Evolutionary conservation across 2,797 vertebrate species (phyloP).

Genomic region (Garrulus glandarius): DNA sequence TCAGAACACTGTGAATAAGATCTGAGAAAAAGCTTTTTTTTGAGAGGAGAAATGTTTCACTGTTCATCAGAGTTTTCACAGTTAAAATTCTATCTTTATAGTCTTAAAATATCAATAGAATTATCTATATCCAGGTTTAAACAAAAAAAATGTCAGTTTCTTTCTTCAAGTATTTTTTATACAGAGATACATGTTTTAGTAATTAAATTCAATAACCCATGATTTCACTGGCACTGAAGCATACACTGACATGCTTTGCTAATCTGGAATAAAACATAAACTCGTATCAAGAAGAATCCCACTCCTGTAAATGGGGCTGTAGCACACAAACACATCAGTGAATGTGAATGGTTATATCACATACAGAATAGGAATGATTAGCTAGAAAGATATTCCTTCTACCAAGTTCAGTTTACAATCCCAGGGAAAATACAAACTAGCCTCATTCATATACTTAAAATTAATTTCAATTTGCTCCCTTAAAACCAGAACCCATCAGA

Average conservation of each 20-base stretch:
- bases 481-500: background rate
- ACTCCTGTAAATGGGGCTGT: background rate
- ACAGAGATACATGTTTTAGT: background rate
- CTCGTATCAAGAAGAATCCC: background rate
- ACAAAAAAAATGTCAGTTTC: background rate
- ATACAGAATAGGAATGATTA: rapidly evolving
- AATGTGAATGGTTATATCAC: background rate
- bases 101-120: background rate
- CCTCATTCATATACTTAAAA: background rate
- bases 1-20: background rate
- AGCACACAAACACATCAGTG: background rate
- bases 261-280: background rate
- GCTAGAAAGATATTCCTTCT: background rate
- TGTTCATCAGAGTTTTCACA: background rate
- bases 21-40: background rate
- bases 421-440: background rate
- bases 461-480: background rate
- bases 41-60: background rate
- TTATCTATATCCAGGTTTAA: background rate
- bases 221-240: background rate
- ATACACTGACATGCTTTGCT: background rate
- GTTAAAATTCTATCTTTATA: background rate
- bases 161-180: background rate
- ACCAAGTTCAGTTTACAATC: background rate
- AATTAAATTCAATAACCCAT: background rate